These are phyloP conservation scores for Metellina segmentata DNA, from an alignment of 2,888 invertebrate species.

Conservation along the genomic window DNA sequence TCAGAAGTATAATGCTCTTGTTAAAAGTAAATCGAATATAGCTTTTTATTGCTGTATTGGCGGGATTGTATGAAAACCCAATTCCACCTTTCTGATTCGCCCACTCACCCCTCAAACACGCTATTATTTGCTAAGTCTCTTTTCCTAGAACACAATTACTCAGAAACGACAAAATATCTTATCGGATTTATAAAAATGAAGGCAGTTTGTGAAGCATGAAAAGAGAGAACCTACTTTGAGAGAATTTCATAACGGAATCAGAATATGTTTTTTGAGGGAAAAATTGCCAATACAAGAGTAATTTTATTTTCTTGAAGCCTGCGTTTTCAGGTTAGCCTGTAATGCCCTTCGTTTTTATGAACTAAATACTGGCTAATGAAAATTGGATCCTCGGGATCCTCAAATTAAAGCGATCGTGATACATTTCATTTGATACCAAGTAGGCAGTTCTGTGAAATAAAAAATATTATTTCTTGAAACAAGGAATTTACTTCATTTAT, in stretches of 20 bases:
- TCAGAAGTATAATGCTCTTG: background rate
- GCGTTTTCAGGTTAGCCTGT: too few species aligned
- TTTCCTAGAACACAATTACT: conserved; percentile 7
- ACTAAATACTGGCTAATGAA: too few species aligned
- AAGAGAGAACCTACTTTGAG: too few species aligned
- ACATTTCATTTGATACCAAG: too few species aligned
- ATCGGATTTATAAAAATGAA: background rate
- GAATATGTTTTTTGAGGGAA: background rate
- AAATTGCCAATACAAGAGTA: too few species aligned
- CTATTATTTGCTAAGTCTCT: conserved; percentile 1
- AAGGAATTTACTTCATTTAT: too few species aligned
- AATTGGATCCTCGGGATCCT: too few species aligned
- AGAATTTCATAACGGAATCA: background rate
- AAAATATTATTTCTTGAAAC: too few species aligned
- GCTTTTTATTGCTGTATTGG: background rate
- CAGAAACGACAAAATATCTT: conserved; percentile 6
- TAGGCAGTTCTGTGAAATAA: too few species aligned
- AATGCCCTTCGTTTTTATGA: too few species aligned
- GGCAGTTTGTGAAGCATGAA: background rate
- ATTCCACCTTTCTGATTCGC: background rate
- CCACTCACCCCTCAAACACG: background rate
- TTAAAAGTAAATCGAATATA: background rate
- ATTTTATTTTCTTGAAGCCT: too few species aligned
- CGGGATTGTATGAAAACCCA: background rate
- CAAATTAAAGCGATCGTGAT: too few species aligned